Conservation (phyloP, 2,888 invertebrate species). For the Cantharis flavilabris region DNA sequence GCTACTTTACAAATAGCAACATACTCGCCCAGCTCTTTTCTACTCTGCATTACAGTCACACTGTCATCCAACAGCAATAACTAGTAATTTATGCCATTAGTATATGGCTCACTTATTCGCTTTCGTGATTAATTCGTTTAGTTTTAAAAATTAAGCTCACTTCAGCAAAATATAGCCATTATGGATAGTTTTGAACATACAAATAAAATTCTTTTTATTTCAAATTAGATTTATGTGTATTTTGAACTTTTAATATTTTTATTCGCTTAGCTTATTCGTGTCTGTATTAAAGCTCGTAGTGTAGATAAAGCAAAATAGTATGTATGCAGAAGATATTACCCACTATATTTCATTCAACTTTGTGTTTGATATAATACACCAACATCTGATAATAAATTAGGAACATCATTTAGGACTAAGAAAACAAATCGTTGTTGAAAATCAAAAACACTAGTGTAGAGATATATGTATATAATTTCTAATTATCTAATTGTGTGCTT, state of each 20-base stretch:
- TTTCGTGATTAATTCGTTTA: constrained; percentile 22
- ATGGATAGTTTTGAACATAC: constrained; percentile 5
- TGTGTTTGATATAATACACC: constrained; percentile 11
- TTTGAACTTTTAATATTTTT: constrained; percentile 13
- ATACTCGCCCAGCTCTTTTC: constrained; percentile 19
- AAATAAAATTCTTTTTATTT: constrained; percentile 12
- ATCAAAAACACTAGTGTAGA: constrained; percentile 33
- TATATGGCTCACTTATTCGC: constrained; percentile 24
- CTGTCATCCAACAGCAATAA: constrained; percentile 27
- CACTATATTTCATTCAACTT: constrained; percentile 10
- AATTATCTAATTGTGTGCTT: constrained; percentile 39
- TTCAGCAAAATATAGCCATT: constrained; percentile 10
- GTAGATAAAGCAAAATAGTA: constrained; percentile 6
- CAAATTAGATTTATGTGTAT: constrained; percentile 4
- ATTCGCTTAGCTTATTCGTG: constrained; percentile 4
- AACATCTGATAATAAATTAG: constrained; percentile 31
- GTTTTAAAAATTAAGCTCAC: constrained; percentile 20
- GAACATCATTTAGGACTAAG: constrained; percentile 34
- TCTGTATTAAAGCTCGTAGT: neutral
- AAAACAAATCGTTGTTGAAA: constrained; percentile 36
- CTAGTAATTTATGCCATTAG: constrained; percentile 27
- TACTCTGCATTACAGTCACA: constrained; percentile 21
- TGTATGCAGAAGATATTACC: constrained; percentile 11
- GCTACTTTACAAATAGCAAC: constrained; percentile 29
- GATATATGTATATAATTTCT: constrained; percentile 38